Conservation (phyloP, 2,113 vertebrate species). For the Ceuthmochares aereus region DNA sequence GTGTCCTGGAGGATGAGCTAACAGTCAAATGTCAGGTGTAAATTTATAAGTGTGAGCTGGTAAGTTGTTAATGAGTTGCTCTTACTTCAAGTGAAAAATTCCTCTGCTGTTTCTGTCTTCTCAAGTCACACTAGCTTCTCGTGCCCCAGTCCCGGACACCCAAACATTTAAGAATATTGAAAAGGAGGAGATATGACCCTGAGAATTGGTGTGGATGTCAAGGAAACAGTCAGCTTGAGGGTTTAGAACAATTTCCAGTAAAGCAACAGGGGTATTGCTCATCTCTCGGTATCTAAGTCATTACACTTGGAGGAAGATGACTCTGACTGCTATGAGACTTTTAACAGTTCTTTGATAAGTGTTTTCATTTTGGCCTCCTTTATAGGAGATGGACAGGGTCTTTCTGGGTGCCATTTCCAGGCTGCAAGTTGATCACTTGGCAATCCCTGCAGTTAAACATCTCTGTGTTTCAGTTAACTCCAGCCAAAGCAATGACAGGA, state of each 20-base stretch:
- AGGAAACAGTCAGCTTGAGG: not conserved
- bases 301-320: not conserved
- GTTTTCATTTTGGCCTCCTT: not conserved
- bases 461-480: not conserved
- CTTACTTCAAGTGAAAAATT: not conserved
- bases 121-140: not conserved
- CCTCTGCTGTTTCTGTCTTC: not conserved
- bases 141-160: not conserved
- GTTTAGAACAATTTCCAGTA: not conserved
- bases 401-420: not conserved
- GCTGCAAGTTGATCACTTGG: not conserved
- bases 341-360: not conserved
- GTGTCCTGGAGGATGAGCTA: not conserved
- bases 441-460: not conserved
- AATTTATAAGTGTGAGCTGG: not conserved
- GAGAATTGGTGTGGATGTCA: not conserved
- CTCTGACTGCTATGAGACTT: not conserved
- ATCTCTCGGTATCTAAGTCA: not conserved
- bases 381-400: not conserved
- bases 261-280: not conserved
- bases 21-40: not conserved
- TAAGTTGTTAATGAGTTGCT: not conserved
- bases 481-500: not conserved
- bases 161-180: not conserved
- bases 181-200: not conserved